These are phyloP conservation scores for Oryzias curvinotus DNA, from an alignment of 2,113 vertebrate species.

Conservation along the genomic window DNA sequence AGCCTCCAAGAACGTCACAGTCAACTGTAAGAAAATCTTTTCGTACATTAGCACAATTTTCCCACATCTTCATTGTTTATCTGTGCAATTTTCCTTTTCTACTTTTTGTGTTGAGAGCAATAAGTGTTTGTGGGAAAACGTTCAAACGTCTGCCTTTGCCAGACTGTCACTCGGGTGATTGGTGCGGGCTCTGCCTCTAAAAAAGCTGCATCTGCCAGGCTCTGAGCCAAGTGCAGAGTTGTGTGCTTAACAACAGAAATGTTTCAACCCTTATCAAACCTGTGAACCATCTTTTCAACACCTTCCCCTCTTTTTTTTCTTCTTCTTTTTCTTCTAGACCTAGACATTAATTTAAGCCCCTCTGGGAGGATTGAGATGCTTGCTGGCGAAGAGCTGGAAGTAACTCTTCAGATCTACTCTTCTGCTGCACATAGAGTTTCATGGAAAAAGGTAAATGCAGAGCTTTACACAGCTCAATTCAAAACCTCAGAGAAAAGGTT, in stretches of 20 bases:
- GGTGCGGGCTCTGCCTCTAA: conserved; percentile 43
- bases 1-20: conserved; percentile 75
- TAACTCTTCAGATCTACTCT: conserved; percentile 80
- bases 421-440: conserved; percentile 81
- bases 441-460: conserved; percentile 86
- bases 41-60: conserved; percentile 6
- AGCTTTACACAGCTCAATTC: not conserved
- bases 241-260: conserved; percentile 45
- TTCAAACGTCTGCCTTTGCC: conserved; percentile 16
- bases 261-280: conserved; percentile 39
- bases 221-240: conserved; percentile 38
- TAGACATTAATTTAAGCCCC: conserved; percentile 86
- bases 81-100: conserved; percentile 3
- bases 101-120: conserved; percentile 10
- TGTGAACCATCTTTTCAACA: conserved; percentile 44
- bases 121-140: conserved; percentile 23
- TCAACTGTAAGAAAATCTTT: conserved; percentile 87
- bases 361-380: conserved; percentile 81
- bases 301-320: conserved; percentile 29
- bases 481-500: conserved; percentile 2
- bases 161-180: conserved; percentile 22
- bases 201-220: conserved; percentile 46
- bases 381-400: conserved; percentile 80
- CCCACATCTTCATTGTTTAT: not conserved
- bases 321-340: conserved; percentile 75